A percentile compares a stretch with the other conserved stretches of the same genome.
These are phyloP conservation scores for Orussus abietinus DNA, from an alignment of 1,140 invertebrate genomes.

Conservation along the genomic window DNA sequence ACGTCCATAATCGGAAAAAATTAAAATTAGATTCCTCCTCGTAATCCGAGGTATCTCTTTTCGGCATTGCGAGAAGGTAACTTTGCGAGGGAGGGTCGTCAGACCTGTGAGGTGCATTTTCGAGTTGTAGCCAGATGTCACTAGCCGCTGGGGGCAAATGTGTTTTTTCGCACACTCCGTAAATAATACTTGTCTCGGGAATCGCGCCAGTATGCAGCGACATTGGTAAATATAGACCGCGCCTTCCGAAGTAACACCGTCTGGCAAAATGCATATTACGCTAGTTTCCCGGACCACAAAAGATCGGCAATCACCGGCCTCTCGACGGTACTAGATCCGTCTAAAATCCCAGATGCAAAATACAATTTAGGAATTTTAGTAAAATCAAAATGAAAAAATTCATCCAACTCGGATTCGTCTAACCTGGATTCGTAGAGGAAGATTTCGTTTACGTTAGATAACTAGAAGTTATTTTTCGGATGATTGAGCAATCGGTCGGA, in stretches of 20 bases:
- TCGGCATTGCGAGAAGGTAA: too few species aligned
- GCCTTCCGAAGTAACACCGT: constrained; percentile 9
- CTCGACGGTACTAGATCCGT: too few species aligned
- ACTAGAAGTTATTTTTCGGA: too few species aligned
- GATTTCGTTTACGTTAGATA: neutral
- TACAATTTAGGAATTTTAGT: neutral
- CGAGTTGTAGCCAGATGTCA: neutral
- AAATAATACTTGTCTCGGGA: constrained; percentile 32
- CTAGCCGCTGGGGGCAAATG: neutral
- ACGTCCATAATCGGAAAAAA: too few species aligned
- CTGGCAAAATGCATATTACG: constrained; percentile 8
- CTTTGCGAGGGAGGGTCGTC: too few species aligned
- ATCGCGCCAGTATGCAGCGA: constrained; percentile 28
- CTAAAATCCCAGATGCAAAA: constrained; percentile 3
- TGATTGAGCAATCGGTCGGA: too few species aligned
- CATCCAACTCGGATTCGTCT: neutral
- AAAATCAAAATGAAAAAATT: neutral
- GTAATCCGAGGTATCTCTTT: too few species aligned
- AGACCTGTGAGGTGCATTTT: too few species aligned
- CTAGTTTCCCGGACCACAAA: constrained; percentile 6
- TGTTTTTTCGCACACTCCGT: constrained; percentile 8
- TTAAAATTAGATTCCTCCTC: too few species aligned
- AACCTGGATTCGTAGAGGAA: neutral
- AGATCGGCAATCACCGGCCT: too few species aligned
- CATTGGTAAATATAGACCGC: constrained; percentile 36